phyloP scores from a whole-genome alignment of 2,797 vertebrate genomes.

The Naso thynnoides region DNA sequence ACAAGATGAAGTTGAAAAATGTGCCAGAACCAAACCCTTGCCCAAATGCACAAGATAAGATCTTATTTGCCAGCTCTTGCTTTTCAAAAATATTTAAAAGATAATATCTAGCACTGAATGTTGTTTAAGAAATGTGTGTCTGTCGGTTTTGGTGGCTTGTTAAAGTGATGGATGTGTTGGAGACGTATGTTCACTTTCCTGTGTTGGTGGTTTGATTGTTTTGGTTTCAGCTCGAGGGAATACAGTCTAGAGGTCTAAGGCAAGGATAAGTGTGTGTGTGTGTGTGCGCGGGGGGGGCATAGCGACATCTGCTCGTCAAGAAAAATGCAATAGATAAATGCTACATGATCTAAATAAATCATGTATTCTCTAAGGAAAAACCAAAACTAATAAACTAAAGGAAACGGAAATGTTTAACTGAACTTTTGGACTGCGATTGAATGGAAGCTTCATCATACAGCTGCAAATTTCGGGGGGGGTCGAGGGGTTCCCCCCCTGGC shows the following conservation, averaged over 20 bases:
- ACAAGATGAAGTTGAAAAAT: constrained; percentile 15
- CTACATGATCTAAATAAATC: too few relatives aligned
- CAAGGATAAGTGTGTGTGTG: constrained; percentile 17
- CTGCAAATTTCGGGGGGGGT: too few relatives aligned
- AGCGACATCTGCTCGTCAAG: too few relatives aligned
- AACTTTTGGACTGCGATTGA: too few relatives aligned
- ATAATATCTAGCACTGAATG: constrained; percentile 17
- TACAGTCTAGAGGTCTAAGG: constrained; percentile 35
- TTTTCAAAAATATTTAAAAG: constrained; percentile 31
- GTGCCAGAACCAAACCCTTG: constrained; percentile 13
- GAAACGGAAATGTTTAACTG: too few relatives aligned
- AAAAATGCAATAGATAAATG: too few relatives aligned
- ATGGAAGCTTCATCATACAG: too few relatives aligned
- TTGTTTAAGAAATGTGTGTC: constrained; percentile 3
- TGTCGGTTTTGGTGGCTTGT: constrained; percentile 25
- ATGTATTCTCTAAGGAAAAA: too few relatives aligned
- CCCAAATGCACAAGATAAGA: constrained; percentile 37
- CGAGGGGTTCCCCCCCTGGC: too few relatives aligned
- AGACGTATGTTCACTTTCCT: constrained; percentile 68
- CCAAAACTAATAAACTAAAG: too few relatives aligned
- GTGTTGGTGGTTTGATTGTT: constrained; percentile 70
- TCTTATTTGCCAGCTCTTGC: constrained; percentile 11
- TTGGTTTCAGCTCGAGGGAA: constrained; percentile 66
- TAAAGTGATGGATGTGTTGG: constrained; percentile 47
- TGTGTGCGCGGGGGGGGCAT: too few relatives aligned